phyloP scores from a whole-genome alignment of 2,888 invertebrate genomes.

The Drosophila kambysellisi region DNA sequence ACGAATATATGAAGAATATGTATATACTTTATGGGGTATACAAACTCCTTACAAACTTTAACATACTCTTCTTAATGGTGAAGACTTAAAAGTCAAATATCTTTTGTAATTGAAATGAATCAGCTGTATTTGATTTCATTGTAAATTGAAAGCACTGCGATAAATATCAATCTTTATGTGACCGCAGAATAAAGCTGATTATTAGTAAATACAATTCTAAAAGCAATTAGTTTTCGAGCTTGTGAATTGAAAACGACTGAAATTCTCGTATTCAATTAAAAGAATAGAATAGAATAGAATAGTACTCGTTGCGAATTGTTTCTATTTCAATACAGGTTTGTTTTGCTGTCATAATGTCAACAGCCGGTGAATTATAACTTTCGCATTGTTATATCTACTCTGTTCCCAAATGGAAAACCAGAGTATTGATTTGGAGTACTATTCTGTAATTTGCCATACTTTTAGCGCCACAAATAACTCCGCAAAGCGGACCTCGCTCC shows the following conservation, averaged over 20 bases:
- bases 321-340: not conserved
- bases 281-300: not conserved
- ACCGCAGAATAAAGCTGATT: constrained; percentile 12
- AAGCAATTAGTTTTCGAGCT: not conserved
- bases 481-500: no score
- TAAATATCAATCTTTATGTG: constrained; percentile 1
- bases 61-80: no score
- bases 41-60: not conserved
- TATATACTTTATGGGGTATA: not conserved
- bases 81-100: not conserved
- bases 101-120: not conserved
- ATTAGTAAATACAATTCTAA: not conserved
- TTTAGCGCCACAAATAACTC: no score
- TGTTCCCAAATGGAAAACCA: not conserved
- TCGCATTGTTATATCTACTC: constrained; percentile 22
- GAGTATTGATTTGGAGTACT: not conserved
- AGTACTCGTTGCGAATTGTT: constrained; percentile 7
- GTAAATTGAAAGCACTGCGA: not conserved
- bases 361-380: constrained; percentile 33
- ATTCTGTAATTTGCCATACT: no score
- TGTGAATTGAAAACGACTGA: constrained; percentile 8
- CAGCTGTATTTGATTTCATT: not conserved
- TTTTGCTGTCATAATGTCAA: constrained; percentile 39
- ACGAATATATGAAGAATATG: not conserved
- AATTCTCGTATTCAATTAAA: constrained; percentile 1